Conservation (phyloP, 2,797 vertebrate species). For the Meda fulgida region DNA sequence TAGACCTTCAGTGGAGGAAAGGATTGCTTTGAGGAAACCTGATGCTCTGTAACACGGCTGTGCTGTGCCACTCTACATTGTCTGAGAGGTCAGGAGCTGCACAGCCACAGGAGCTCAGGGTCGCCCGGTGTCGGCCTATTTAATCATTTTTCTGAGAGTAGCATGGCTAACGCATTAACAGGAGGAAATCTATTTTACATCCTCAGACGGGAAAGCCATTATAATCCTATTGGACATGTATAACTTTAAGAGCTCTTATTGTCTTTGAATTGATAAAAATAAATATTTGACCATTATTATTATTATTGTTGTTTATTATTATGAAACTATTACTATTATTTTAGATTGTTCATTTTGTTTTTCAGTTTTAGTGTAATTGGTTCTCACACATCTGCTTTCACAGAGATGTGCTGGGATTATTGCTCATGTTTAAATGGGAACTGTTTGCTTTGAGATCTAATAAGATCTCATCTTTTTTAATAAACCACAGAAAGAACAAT, state of each 20-base stretch:
- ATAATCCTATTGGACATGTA: slow-evolving; percentile 1
- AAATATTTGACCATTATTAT: background rate
- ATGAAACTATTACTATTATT: background rate
- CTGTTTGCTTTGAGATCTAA: background rate
- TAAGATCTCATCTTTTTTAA: background rate
- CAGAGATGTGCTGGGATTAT: background rate
- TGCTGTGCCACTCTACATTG: slow-evolving; percentile 52
- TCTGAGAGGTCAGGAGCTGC: slow-evolving; percentile 58
- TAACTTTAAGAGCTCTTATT: background rate
- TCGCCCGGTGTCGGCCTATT: slow-evolving; percentile 22
- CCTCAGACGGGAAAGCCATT: slow-evolving; percentile 9
- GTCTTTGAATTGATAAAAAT: background rate
- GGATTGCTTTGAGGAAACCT: slow-evolving; percentile 62
- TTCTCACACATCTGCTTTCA: background rate
- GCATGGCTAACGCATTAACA: slow-evolving; percentile 29
- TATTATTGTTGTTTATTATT: background rate
- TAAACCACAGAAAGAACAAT: background rate
- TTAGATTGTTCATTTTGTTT: background rate
- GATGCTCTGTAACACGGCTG: slow-evolving; percentile 56
- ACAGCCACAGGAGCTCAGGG: slow-evolving; percentile 56
- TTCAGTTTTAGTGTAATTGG: background rate
- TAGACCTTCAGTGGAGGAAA: slow-evolving; percentile 56
- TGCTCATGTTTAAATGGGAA: background rate
- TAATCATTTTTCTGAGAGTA: slow-evolving; percentile 23
- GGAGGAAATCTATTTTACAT: slow-evolving; percentile 18